Conservation (phyloP, 1,140 invertebrate genomes). For the Cotesia glomerata region DNA sequence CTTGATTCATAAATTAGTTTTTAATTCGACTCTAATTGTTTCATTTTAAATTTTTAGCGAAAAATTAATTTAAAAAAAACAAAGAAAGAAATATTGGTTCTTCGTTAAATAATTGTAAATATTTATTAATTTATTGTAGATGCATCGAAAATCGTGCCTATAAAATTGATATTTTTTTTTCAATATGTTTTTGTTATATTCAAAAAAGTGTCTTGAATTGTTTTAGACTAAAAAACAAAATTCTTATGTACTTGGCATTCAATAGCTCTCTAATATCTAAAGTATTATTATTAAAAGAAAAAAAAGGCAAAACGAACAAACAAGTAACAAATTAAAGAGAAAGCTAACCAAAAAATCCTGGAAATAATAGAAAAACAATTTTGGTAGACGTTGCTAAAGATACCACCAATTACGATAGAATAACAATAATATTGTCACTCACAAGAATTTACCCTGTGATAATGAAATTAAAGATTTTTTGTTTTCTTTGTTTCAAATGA, state of each 20-base stretch:
- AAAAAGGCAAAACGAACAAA: slow-evolving; percentile 4
- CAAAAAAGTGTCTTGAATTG: slow-evolving; percentile 3
- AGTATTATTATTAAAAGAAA: slow-evolving; percentile 15
- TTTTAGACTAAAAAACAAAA: neutral
- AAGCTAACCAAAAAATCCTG: neutral
- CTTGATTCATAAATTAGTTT: neutral
- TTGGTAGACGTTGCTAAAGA: neutral
- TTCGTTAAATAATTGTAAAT: slow-evolving; percentile 23
- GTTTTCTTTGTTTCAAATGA: neutral
- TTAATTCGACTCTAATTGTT: neutral
- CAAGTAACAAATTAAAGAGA: neutral
- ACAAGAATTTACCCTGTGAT: neutral
- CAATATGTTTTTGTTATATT: slow-evolving; percentile 2
- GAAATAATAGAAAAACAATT: neutral
- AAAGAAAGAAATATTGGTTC: neutral
- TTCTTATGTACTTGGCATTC: neutral
- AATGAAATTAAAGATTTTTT: neutral
- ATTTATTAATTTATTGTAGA: slow-evolving; percentile 28
- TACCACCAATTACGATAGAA: neutral
- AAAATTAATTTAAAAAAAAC: slow-evolving; percentile 8
- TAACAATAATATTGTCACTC: neutral
- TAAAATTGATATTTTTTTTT: neutral
- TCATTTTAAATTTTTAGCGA: neutral
- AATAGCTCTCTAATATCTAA: slow-evolving; percentile 33
- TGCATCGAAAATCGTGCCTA: slow-evolving; percentile 19